Conservation (phyloP, 2,797 vertebrate species). For the Vespertilio murinus region DNA sequence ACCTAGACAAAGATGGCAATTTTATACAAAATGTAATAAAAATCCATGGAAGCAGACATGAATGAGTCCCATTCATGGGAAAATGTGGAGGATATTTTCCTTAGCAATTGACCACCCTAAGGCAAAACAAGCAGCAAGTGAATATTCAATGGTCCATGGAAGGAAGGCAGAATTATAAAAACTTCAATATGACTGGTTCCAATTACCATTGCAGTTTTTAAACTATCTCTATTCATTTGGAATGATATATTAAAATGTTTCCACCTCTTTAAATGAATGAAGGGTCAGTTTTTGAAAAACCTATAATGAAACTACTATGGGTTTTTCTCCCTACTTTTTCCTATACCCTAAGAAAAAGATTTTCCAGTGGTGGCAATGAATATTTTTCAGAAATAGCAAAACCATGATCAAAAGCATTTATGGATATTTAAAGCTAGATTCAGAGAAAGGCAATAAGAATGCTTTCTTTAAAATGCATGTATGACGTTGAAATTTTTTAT, state of each 20-base stretch:
- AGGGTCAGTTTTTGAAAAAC: neutral
- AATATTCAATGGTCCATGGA: neutral
- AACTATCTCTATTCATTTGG: constrained; percentile 26
- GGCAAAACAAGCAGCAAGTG: neutral
- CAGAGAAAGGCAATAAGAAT: neutral
- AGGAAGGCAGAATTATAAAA: neutral
- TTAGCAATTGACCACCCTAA: neutral
- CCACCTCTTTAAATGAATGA: neutral
- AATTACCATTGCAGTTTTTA: neutral
- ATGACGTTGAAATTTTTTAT: constrained; percentile 31
- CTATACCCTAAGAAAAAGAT: neutral
- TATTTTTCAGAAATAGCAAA: neutral
- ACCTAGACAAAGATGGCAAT: neutral
- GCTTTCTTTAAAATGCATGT: constrained; percentile 32
- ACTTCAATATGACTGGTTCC: neutral
- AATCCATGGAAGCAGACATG: constrained; percentile 19
- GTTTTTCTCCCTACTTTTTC: neutral
- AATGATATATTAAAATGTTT: constrained; percentile 28
- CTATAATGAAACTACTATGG: neutral
- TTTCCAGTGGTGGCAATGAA: neutral
- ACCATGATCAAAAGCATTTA: constrained; percentile 9
- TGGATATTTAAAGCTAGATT: constrained; percentile 51
- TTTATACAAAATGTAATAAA: constrained; percentile 44
- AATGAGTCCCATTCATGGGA: neutral
- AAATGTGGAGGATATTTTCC: constrained; percentile 22